Percentiles rank a stretch among this genome's conserved stretches.
Evolutionary conservation across 2,113 vertebrate species (phyloP).

Genomic region (Varanus komodoensis): DNA sequence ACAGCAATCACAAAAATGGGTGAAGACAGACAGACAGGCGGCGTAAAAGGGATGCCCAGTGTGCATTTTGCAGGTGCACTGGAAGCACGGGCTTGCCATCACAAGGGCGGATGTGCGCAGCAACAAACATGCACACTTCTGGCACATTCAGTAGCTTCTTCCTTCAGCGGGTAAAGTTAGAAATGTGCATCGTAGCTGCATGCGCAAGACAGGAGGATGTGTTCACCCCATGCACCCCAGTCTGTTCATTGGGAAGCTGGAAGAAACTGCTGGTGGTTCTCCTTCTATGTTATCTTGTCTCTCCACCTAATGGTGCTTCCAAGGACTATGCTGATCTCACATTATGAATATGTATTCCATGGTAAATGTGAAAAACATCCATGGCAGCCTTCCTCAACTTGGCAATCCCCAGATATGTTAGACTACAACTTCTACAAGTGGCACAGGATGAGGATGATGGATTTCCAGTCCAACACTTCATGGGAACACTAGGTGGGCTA

Average conservation of each 20-base stretch:
- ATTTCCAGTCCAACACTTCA: too few relatives aligned
- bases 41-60: background rate
- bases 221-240: background rate
- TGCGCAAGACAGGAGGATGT: background rate
- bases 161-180: background rate
- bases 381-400: background rate
- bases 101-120: background rate
- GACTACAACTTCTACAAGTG: too few relatives aligned
- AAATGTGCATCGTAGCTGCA: background rate
- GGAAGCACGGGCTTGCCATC: background rate
- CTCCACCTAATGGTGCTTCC: background rate
- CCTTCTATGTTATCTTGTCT: background rate
- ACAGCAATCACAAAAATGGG: background rate
- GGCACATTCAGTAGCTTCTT: background rate
- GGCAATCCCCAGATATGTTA: too few relatives aligned
- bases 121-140: background rate
- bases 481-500: too few relatives aligned
- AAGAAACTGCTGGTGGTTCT: too few relatives aligned
- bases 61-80: background rate
- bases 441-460: too few relatives aligned
- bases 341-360: background rate
- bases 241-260: background rate
- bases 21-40: background rate
- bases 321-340: too few relatives aligned
- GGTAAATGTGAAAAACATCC: background rate